phyloP scores from a whole-genome alignment of 2,113 vertebrate species.

The Coracopsis vasa region DNA sequence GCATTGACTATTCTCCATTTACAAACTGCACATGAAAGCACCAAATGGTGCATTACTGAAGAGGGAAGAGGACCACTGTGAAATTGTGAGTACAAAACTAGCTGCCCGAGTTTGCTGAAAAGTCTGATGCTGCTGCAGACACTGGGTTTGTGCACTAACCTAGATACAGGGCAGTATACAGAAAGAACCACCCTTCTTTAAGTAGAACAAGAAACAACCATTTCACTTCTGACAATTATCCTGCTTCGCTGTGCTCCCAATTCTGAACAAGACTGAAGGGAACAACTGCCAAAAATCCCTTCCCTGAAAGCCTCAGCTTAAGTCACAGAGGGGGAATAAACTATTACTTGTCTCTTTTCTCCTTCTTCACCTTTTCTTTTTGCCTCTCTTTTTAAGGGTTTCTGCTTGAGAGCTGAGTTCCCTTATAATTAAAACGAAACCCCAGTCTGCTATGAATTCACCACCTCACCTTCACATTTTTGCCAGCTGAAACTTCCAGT shows the following conservation, averaged over 20 bases:
- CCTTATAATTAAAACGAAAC: background rate
- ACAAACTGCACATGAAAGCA: background rate
- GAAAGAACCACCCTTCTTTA: background rate
- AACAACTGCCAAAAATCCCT: background rate
- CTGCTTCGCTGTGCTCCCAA: background rate
- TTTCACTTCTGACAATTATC: background rate
- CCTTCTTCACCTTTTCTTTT: background rate
- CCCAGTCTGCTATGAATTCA: background rate
- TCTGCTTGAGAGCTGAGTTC: background rate
- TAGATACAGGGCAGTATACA: background rate
- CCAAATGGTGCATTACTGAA: background rate
- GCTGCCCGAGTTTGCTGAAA: background rate
- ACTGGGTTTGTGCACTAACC: background rate
- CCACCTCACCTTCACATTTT: background rate
- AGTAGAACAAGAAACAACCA: background rate
- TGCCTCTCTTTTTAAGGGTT: background rate
- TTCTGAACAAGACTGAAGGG: background rate
- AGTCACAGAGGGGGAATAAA: background rate
- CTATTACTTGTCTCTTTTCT: background rate
- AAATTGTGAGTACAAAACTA: background rate
- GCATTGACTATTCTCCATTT: background rate
- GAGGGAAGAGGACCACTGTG: background rate
- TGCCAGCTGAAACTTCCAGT: constrained; percentile 32
- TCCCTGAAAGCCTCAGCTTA: background rate
- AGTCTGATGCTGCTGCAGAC: background rate